Base-by-base conservation (phyloP, 2,797 vertebrate species). In the Mormyrus hasselquistii region DNA sequence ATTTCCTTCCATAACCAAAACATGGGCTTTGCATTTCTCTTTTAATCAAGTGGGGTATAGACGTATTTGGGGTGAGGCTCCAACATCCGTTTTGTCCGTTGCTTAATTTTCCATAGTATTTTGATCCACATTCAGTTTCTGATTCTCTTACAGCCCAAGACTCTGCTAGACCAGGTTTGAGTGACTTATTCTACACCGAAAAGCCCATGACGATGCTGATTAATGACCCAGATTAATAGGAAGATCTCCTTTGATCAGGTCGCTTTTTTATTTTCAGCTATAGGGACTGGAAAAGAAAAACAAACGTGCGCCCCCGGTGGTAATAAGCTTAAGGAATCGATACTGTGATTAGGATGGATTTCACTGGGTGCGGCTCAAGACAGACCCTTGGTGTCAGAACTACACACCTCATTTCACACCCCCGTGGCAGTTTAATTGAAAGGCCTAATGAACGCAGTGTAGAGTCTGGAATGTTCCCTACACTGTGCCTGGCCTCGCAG, bases 261-360 rank as follows among this genome's bases (percentile, higher is more conserved):
- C 94, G 89, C 59, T 79, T 25, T 25, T 91, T 93, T 94, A 94
- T 90, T 93, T 92, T 92, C 92, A 92, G 93, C 95, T 93, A 92
- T 91, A 59, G 85, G 84, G 44, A 57, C 91, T 90, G 82, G 86
- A 88, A 87, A 91, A 53, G 19, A 14, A 4, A 86, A 10, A 87
- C 14, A 47, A 73, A 53, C 10, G 2, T 1, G 50, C 50, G 6
- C 91, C 86, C 93, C 25, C 53, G 91, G 86, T 91, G 94, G 93
- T 94, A 94, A 93, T 93, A 93, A 92, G 49, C 94, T 94, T 93
- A 91, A 92, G 91, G 92, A 95, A 95, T 95, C 93, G 93, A 90
- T 94, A 92, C 90, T 92, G 92, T 93, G 92, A 94, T 94, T 95
- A 92, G 90, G 93, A 91, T 91, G 94, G 88, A 83, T 87, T 73